Base-by-base conservation (phyloP, 2,888 invertebrate genomes). In the Drosophila fulvimacula region DNA sequence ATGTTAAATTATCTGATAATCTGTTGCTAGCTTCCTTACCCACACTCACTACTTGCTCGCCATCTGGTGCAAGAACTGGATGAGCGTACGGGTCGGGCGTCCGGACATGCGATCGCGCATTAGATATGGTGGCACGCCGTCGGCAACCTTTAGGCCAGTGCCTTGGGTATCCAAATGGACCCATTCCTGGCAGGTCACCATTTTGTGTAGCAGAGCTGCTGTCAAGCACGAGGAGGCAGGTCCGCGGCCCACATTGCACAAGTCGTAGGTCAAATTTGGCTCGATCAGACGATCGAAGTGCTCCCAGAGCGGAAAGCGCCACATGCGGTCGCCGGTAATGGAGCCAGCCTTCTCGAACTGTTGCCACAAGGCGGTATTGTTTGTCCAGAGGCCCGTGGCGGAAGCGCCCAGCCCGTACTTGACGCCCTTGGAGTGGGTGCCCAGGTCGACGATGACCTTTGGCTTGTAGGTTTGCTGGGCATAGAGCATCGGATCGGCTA, bases 401-500 rank as follows among this genome's bases (percentile, higher is more conserved):
- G 93, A 93, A 11, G 92, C 92, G 0, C 95, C 95, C 56, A 95
- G 81, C 0, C 94, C 94, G 19, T 93, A 92, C 48, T 88, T 88
- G 27, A 94, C 93, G 1, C 94, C 94, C 6, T 24, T 67, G 6
- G 82, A 83, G 51, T 90, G 84, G 2, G 95, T 94, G 1, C 95
- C 95, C 76, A 95, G 91, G 76, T 95, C 94, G 13, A 95, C 78
- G 19, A 95, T 91, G 1, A 94, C 82, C 27, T 91, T 92, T 0
- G 94, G 93, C 42, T 94, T 93, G 65, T 93, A 93, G 91, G 69
- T 94, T 91, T 94, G 94, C 74, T 96, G 95, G 1, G 96, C 96
- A 91, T 97, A 96, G 27, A 95, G 94, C 48, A 97, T 92, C 21
- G 96, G 96, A 92, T 97, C 97, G 2, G 96, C 96, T 73, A 97